Conservation (phyloP, 2,888 invertebrate genomes). For the Trissonchulus sp. region DNA sequence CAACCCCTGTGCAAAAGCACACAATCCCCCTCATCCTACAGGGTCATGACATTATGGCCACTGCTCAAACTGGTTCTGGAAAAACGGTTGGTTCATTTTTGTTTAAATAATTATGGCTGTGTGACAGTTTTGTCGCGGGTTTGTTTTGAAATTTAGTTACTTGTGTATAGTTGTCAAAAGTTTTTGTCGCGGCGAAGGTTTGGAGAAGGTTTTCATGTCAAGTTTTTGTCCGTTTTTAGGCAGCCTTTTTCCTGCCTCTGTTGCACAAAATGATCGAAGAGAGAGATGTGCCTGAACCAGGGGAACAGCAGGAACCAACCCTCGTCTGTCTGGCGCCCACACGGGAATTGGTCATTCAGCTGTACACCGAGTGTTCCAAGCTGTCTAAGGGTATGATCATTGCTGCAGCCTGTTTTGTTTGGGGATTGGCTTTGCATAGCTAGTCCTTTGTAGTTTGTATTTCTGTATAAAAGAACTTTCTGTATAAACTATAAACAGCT, state of each 20-base stretch:
- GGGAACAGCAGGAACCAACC: constrained; percentile 64
- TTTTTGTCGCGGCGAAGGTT: too few relatives aligned
- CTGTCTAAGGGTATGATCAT: constrained; percentile 61
- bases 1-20: constrained; percentile 89
- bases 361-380: constrained; percentile 72
- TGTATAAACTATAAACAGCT: too few relatives aligned
- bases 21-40: constrained; percentile 74
- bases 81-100: constrained; percentile 68
- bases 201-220: too few relatives aligned
- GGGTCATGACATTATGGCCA: constrained; percentile 86
- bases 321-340: constrained; percentile 83
- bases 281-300: constrained; percentile 36
- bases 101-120: too few relatives aligned
- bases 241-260: constrained; percentile 86
- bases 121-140: too few relatives aligned
- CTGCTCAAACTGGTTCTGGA: constrained; percentile 96
- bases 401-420: too few relatives aligned
- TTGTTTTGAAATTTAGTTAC: too few relatives aligned
- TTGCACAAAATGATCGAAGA: constrained; percentile 60
- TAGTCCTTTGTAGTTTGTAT: too few relatives aligned
- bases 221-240: constrained; percentile 60
- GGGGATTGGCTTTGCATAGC: too few relatives aligned
- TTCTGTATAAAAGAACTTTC: too few relatives aligned
- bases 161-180: too few relatives aligned
- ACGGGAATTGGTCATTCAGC: constrained; percentile 81